These are phyloP conservation scores for Ametastegia equiseti DNA, from an alignment of 2,888 invertebrate species.

Conservation along the genomic window DNA sequence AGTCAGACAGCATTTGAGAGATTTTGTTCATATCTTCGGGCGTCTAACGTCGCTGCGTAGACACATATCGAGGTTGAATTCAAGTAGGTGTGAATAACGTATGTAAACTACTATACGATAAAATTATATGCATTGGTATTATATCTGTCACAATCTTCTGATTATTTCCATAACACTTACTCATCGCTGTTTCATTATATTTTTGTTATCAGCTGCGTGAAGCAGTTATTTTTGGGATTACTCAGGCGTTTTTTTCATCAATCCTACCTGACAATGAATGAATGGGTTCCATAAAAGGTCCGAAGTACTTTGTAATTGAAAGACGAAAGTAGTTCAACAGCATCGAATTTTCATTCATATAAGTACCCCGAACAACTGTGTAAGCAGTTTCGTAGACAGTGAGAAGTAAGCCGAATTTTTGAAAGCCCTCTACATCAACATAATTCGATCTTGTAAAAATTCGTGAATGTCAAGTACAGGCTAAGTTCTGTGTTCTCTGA, in stretches of 20 bases:
- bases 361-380: neutral
- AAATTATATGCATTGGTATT: neutral
- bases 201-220: neutral
- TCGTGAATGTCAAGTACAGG: neutral
- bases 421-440: constrained; percentile 1
- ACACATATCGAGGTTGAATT: neutral
- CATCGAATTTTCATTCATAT: neutral
- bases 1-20: neutral
- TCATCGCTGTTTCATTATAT: neutral
- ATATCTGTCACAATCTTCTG: neutral
- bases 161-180: neutral
- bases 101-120: neutral
- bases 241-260: neutral
- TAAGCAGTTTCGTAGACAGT: neutral
- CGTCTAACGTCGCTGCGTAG: neutral
- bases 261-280: neutral
- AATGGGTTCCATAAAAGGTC: neutral
- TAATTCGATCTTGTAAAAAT: neutral
- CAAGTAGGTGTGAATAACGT: neutral
- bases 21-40: neutral
- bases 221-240: neutral
- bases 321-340: neutral
- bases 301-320: neutral
- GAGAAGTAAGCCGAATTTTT: neutral
- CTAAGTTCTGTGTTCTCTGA: neutral